Evolutionary conservation across 2,113 vertebrate genomes (phyloP).

Genomic region (Notothenia rossii): DNA sequence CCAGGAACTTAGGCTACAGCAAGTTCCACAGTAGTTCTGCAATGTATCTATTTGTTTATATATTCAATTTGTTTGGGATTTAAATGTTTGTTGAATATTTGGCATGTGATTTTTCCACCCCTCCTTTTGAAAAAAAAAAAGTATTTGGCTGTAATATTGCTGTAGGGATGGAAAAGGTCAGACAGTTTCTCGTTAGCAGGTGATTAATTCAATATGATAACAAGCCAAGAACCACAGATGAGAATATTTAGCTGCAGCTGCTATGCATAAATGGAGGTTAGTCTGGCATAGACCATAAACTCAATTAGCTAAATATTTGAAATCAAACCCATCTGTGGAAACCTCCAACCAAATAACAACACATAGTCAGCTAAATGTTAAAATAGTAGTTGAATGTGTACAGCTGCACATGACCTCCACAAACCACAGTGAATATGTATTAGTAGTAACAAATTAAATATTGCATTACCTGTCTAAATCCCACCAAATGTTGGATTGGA

Average conservation of each 20-base stretch:
- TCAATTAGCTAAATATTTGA: slow-evolving; percentile 47
- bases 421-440: slow-evolving; percentile 15
- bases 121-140: not conserved
- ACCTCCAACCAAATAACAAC: slow-evolving; percentile 17
- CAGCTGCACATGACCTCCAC: slow-evolving; percentile 9
- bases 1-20: not conserved
- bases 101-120: not conserved
- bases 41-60: slow-evolving; percentile 3
- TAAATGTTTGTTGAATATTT: slow-evolving; percentile 21
- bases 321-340: slow-evolving; percentile 27
- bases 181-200: slow-evolving; percentile 33
- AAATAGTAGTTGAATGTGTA: not conserved
- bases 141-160: slow-evolving; percentile 1
- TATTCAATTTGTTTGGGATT: slow-evolving; percentile 13
- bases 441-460: slow-evolving; percentile 7
- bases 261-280: slow-evolving; percentile 19
- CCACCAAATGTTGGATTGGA: not conserved
- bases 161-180: slow-evolving; percentile 39
- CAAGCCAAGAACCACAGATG: slow-evolving; percentile 51
- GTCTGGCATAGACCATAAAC: slow-evolving; percentile 17
- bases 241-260: slow-evolving; percentile 22
- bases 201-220: slow-evolving; percentile 51
- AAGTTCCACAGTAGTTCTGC: not conserved
- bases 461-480: not conserved
- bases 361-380: slow-evolving; percentile 26